A percentile compares a stretch with the other conserved stretches of the same genome.
Conservation (phyloP, 1,140 invertebrate genomes). For the Olivierus martensii region DNA sequence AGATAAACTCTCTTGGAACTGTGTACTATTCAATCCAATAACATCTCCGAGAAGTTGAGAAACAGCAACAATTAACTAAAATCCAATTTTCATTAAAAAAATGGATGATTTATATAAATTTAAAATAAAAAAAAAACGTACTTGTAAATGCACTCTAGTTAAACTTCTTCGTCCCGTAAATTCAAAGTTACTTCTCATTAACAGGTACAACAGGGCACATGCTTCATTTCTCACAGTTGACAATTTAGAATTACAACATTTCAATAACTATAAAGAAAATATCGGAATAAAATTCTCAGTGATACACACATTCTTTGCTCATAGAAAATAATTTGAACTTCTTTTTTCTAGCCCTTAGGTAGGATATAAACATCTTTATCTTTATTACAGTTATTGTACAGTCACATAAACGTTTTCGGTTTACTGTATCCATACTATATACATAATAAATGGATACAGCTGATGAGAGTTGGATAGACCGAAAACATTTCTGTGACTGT, state of each 20-base stretch:
- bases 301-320: too few relatives aligned
- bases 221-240: conserved; percentile 69
- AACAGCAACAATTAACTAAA: conserved; percentile 67
- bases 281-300: too few relatives aligned
- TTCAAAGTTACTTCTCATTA: conserved; percentile 89
- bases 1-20: conserved; percentile 81
- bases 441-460: not conserved
- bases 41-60: conserved; percentile 79
- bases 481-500: too few relatives aligned
- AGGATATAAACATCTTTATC: too few relatives aligned
- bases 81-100: not conserved
- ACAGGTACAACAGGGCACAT: conserved; percentile 72
- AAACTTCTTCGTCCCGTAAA: conserved; percentile 65
- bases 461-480: too few relatives aligned
- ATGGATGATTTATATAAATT: too few relatives aligned
- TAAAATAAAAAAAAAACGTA: conserved; percentile 25
- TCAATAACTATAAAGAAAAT: conserved; percentile 37
- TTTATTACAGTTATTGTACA: not conserved
- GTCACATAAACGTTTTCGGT: not conserved
- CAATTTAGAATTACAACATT: conserved; percentile 64
- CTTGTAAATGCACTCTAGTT: conserved; percentile 70
- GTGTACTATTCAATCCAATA: conserved; percentile 66
- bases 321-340: too few relatives aligned
- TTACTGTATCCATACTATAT: not conserved
- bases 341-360: too few relatives aligned